These are phyloP conservation scores for Stegodyphus dumicola DNA, from an alignment of 1,140 invertebrate species.

Conservation along the genomic window DNA sequence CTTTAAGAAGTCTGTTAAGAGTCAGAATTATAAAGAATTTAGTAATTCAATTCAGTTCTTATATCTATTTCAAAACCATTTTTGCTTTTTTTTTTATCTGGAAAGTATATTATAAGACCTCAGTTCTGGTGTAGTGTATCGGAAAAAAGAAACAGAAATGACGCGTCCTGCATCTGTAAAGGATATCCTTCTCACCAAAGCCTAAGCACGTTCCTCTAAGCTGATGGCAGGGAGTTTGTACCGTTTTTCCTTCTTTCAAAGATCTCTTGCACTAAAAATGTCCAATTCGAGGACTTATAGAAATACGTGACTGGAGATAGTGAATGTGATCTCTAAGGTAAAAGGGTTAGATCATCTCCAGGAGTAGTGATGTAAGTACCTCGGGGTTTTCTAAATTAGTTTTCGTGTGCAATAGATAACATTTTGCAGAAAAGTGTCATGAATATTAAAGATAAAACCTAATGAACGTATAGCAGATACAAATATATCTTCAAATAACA, in stretches of 20 bases:
- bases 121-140: no score
- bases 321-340: neutral
- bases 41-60: neutral
- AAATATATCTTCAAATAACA: no score
- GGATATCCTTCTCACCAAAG: conserved; percentile 11
- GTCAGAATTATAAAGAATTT: no score
- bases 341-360: neutral
- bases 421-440: no score
- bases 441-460: no score
- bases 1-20: no score
- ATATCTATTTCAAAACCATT: neutral
- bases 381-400: no score
- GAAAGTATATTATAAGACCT: no score
- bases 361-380: no score
- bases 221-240: conserved; percentile 2
- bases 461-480: no score
- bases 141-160: no score
- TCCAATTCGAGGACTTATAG: conserved; percentile 27
- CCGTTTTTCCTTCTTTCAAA: conserved; percentile 15
- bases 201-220: neutral
- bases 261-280: conserved; percentile 28
- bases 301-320: conserved; percentile 7
- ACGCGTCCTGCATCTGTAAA: neutral
- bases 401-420: no score
- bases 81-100: neutral